phyloP scores from a whole-genome alignment of 1,140 invertebrate genomes.

The Aphaenogaster floridana region DNA sequence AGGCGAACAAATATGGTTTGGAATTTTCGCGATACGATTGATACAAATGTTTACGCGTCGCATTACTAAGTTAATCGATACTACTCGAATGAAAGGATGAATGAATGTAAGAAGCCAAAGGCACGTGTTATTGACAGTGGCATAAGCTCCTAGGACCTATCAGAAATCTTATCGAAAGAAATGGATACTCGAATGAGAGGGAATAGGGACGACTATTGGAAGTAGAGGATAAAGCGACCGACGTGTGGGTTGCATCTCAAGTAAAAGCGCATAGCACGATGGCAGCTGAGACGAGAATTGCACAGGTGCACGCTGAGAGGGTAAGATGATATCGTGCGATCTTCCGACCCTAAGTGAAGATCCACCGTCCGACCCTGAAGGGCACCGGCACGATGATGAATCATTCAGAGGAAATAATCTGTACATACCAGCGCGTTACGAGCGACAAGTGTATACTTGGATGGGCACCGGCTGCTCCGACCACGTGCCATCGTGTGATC shows the following conservation, averaged over 20 bases:
- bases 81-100: slow-evolving; percentile 58
- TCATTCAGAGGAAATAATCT: slow-evolving; percentile 76
- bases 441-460: slow-evolving; percentile 55
- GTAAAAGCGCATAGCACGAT: neutral
- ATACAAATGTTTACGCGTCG: neutral
- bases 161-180: slow-evolving; percentile 68
- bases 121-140: slow-evolving; percentile 39
- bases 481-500: slow-evolving; percentile 59
- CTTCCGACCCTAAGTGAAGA: slow-evolving; percentile 56
- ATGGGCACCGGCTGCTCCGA: slow-evolving; percentile 41
- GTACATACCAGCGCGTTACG: slow-evolving; percentile 48
- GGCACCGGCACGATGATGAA: slow-evolving; percentile 65
- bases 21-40: neutral
- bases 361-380: slow-evolving; percentile 61
- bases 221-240: neutral
- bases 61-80: slow-evolving; percentile 41
- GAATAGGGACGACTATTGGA: neutral
- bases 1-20: neutral
- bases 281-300: neutral
- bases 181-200: neutral
- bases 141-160: slow-evolving; percentile 22
- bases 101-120: slow-evolving; percentile 59
- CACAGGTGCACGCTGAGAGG: slow-evolving; percentile 73
- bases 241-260: neutral
- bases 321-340: slow-evolving; percentile 80